These are phyloP conservation scores for Pseudocheirus occidentalis DNA, from an alignment of 2,797 vertebrate species.

Conservation along the genomic window DNA sequence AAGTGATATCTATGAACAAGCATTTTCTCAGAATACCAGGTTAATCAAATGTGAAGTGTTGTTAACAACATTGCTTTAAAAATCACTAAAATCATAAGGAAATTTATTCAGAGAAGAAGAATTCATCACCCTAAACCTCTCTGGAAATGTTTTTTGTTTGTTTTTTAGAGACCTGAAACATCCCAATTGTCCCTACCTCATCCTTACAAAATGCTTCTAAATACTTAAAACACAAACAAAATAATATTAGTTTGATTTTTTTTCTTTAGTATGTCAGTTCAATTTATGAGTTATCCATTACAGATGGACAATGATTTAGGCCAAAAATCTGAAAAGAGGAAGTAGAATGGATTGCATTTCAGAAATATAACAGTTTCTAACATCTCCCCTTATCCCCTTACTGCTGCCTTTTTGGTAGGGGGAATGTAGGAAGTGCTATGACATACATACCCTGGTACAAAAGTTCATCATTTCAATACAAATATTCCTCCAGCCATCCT, in stretches of 20 bases:
- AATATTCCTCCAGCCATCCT: not conserved
- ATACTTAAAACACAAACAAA: not conserved
- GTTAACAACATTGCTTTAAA: not conserved
- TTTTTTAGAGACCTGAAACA: not conserved
- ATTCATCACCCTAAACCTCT: not conserved
- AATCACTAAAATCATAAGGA: not conserved
- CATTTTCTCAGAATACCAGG: not conserved
- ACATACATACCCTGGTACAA: not conserved
- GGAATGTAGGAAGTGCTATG: not conserved
- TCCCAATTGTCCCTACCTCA: not conserved
- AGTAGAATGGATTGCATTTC: not conserved
- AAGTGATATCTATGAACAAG: not conserved
- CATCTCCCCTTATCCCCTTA: not conserved
- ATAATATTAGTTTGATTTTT: not conserved
- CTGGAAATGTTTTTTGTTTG: not conserved
- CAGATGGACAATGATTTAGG: not conserved
- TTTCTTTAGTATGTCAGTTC: not conserved
- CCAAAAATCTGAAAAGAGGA: not conserved
- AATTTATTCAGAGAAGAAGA: not conserved
- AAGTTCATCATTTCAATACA: not conserved
- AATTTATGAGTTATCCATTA: not conserved
- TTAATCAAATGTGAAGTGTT: not conserved
- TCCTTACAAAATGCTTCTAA: not conserved
- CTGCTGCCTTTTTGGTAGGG: not conserved
- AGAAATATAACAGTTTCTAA: not conserved